Conservation (phyloP, 2,797 vertebrate species). For the Danio aesculapii region DNA sequence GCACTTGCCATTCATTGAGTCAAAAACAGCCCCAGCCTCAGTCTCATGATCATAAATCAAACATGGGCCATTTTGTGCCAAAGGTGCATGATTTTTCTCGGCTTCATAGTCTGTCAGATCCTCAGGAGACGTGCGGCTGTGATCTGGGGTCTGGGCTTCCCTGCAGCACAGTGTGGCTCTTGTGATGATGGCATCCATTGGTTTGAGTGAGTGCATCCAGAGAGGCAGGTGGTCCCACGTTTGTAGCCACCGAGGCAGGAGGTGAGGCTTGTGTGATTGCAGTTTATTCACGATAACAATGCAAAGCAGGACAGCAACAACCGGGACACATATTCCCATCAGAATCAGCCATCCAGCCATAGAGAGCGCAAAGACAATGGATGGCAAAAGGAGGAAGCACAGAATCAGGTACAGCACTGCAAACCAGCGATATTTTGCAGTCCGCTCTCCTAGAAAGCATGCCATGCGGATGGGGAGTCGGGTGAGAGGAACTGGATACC, state of each 20-base stretch:
- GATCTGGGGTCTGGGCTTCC: conserved; percentile 18
- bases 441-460: conserved; percentile 82
- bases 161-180: conserved; percentile 71
- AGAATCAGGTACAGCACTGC: conserved; percentile 89
- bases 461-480: conserved; percentile 91
- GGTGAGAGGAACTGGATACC: conserved; percentile 87
- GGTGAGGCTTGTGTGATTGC: conserved; percentile 80
- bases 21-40: conserved; percentile 12
- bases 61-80: conserved; percentile 15
- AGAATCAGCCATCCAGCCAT: conserved; percentile 89
- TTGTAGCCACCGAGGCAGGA: conserved; percentile 82
- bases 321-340: conserved; percentile 84
- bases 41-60: conserved; percentile 24
- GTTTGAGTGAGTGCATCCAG: conserved; percentile 91
- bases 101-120: conserved; percentile 1
- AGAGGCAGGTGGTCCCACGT: conserved; percentile 88
- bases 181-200: conserved; percentile 84
- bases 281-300: conserved; percentile 81
- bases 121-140: not conserved
- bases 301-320: conserved; percentile 79
- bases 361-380: conserved; percentile 87
- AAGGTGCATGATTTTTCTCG: not conserved
- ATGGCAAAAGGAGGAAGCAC: conserved; percentile 89
- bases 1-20: not conserved
- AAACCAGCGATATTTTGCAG: conserved; percentile 93